Evolutionary conservation across 2,113 vertebrate genomes (phyloP), one percentile per base, ranked within the genome.

Genomic region (Atrichornis clamosus): DNA sequence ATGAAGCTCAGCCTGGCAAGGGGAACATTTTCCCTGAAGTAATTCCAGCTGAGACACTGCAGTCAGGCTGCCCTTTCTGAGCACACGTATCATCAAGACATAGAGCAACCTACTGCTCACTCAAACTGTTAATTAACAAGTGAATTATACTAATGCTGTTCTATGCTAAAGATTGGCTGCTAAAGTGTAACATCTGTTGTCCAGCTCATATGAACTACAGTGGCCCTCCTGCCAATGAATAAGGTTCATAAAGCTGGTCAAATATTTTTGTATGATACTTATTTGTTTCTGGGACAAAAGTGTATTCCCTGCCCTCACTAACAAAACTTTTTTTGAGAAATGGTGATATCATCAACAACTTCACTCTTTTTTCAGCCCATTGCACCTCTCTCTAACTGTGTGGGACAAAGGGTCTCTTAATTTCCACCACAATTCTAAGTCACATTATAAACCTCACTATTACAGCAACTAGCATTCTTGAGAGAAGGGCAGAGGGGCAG

Each of bases 251-350:
- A 84, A 90, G 30, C 44, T 68, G 68, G 50, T 95, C 55, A 96
- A 87, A 92, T 84, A 86, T 81, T 90, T 93, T 94, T 82, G n/a
- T 39, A 84, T 0, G 13, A 78, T 50, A 32, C n/a, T 91, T 72
- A 47, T 92, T 93, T 91, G 56, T 82, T 95, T 90, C 84, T 78
- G 88, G 41, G 63, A 64, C 55, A 84, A 37, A 82, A 88, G 13
- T 27, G 17, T 24, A 39, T 78, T 64, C 1, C 4, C 22, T n/a
- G n/a, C 46, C 35, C 27, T 23, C 56, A 86, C 39, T 13, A 90
- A 67, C n/a, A 92, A 96, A 93, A 52, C 27, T 94, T 92, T 93
- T 90, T 39, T 78, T 93, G 79, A 92, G n/a, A 78, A 93, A 32
- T 37, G 9, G n/a, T 81, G 68, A 59, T 72, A 72, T 58, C 63